Percentiles rank a stretch among this genome's conserved stretches.
Evolutionary conservation across 2,888 invertebrate species (phyloP).

Genomic region (Phymatocera aterrima): DNA sequence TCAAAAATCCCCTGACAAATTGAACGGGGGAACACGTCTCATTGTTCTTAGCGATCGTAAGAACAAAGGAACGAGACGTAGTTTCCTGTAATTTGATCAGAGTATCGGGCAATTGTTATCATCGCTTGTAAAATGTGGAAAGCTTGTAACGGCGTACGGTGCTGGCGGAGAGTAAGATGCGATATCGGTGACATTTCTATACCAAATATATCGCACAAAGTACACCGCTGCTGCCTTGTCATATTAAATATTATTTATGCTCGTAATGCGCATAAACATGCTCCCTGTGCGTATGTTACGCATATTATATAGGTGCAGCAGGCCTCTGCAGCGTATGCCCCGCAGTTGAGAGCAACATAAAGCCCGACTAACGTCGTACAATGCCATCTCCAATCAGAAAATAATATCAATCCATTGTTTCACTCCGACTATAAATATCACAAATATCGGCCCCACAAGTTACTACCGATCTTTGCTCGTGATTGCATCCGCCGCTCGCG

Average conservation of each 20-base stretch:
- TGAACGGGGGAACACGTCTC: neutral
- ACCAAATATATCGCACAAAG: constrained; percentile 73
- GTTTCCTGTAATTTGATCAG: neutral
- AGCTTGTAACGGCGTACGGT: neutral
- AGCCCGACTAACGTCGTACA: constrained; percentile 53
- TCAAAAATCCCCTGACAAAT: neutral
- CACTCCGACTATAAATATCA: constrained; percentile 71
- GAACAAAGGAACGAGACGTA: neutral
- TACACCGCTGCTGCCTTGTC: constrained; percentile 67
- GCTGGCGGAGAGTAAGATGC: constrained; percentile 61
- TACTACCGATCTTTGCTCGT: constrained; percentile 57
- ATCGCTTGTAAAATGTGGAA: neutral
- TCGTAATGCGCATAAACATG: constrained; percentile 62
- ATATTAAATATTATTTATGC: constrained; percentile 75
- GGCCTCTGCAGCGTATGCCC: constrained; percentile 28
- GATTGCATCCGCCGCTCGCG: constrained; percentile 29
- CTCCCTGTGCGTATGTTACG: constrained; percentile 48
- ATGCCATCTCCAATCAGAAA: constrained; percentile 70
- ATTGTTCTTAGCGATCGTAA: neutral
- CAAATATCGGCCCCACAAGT: constrained; percentile 65
- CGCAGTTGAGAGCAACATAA: constrained; percentile 46
- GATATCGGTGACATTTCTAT: constrained; percentile 73
- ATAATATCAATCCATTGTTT: constrained; percentile 75
- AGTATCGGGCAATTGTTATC: neutral
- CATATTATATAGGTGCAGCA: constrained; percentile 48